A percentile compares a stretch with the other conserved stretches of the same genome.
Conservation (phyloP, 2,113 vertebrate species). For the Lynx canadensis region DNA sequence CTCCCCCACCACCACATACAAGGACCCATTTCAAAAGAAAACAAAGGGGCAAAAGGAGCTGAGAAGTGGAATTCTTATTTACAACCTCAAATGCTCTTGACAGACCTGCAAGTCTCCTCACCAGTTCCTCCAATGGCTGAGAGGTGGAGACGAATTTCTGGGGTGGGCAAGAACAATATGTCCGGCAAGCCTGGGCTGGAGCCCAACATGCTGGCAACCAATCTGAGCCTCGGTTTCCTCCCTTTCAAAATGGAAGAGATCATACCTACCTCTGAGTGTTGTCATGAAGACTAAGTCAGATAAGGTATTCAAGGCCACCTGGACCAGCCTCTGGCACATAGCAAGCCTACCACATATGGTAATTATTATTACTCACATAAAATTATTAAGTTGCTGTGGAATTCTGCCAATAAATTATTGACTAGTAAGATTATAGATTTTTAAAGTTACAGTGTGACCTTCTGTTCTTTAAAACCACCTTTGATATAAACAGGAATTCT, state of each 20-base stretch:
- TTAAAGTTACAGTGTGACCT: slow-evolving; percentile 63
- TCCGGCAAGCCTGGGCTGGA: neutral
- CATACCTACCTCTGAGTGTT: neutral
- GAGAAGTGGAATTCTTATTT: neutral
- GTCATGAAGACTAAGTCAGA: neutral
- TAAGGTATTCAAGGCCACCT: neutral
- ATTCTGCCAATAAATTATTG: slow-evolving; percentile 74
- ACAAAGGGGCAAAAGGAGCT: neutral
- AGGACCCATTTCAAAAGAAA: neutral
- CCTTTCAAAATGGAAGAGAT: neutral
- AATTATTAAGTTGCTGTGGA: slow-evolving; percentile 63
- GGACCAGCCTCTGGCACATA: neutral
- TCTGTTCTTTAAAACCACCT: slow-evolving; percentile 72
- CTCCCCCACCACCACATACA: neutral
- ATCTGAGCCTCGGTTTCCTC: neutral
- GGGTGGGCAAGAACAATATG: too few species aligned
- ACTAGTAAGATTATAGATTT: slow-evolving; percentile 70
- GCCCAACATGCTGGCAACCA: neutral
- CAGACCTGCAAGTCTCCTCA: neutral
- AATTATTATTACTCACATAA: slow-evolving; percentile 63
- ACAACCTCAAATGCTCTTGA: neutral
- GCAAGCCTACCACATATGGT: neutral
- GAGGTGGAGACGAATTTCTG: neutral
- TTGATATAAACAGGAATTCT: slow-evolving; percentile 70
- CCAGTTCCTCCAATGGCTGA: accelerated